Evolutionary conservation across 1,140 invertebrate species (phyloP).

Genomic region (Andricus grossulariae): DNA sequence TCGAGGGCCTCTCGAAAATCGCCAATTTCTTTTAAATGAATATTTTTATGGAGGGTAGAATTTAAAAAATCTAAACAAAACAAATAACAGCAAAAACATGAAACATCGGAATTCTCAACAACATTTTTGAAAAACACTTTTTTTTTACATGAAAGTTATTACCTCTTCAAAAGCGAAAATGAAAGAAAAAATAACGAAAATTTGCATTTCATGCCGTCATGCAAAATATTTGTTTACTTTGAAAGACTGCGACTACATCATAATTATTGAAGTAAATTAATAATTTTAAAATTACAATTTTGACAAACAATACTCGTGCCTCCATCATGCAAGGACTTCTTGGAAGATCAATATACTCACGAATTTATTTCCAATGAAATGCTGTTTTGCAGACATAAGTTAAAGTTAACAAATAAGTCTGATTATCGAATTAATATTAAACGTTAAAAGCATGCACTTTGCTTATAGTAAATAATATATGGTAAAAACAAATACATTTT

Average conservation of each 20-base stretch:
- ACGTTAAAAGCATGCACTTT: constrained; percentile 30
- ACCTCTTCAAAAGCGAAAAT: not conserved
- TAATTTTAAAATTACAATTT: constrained; percentile 29
- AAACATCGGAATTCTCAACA: too few relatives aligned
- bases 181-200: not conserved
- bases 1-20: too few relatives aligned
- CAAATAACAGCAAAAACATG: too few relatives aligned
- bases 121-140: too few relatives aligned
- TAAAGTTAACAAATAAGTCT: constrained; percentile 35
- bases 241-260: constrained; percentile 33
- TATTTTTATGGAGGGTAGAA: too few relatives aligned
- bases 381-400: constrained; percentile 71
- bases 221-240: constrained; percentile 36
- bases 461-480: not conserved
- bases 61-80: too few relatives aligned
- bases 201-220: constrained; percentile 39
- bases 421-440: constrained; percentile 30
- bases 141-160: not conserved
- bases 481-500: too few relatives aligned
- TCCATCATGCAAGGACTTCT: constrained; percentile 60
- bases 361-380: constrained; percentile 76
- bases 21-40: too few relatives aligned
- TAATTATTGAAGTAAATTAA: not conserved
- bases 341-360: constrained; percentile 67
- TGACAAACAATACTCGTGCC: constrained; percentile 57